Evolutionary conservation across 92 coral and sea anemone genomes (phyloP).

Genomic region (Porites evermanni): DNA sequence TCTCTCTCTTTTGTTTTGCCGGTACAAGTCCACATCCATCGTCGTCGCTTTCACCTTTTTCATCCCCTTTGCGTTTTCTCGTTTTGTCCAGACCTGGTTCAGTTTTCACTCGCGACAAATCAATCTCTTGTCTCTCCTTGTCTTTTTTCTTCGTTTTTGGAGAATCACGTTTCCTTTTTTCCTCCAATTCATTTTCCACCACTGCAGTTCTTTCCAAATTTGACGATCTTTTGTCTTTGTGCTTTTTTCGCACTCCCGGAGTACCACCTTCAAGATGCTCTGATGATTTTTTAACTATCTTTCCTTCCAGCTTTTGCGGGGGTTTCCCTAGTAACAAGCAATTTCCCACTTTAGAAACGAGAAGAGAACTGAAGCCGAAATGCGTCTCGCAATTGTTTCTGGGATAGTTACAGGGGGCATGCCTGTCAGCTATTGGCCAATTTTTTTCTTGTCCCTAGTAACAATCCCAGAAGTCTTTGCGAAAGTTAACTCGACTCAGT

Average conservation of each 20-base stretch:
- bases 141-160: constrained; percentile 16
- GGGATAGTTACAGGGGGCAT: no score
- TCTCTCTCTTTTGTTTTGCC: not conserved
- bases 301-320: not conserved
- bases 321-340: constrained; percentile 7
- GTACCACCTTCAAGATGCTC: not conserved
- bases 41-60: not conserved
- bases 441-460: no score
- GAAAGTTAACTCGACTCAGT: no score
- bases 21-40: not conserved
- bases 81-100: not conserved
- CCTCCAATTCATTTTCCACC: not conserved
- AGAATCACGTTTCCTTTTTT: not conserved
- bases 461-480: no score
- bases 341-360: not conserved
- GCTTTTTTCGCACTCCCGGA: not conserved
- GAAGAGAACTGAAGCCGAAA: not conserved
- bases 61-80: not conserved
- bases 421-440: no score
- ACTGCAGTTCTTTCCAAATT: not conserved
- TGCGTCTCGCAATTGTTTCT: not conserved
- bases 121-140: constrained; percentile 1
- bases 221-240: not conserved
- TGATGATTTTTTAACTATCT: not conserved
- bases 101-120: not conserved